A percentile compares a stretch with the other conserved stretches of the same genome.
Conservation (phyloP, 2,888 invertebrate species). For the Sarcophaga rosellei region DNA sequence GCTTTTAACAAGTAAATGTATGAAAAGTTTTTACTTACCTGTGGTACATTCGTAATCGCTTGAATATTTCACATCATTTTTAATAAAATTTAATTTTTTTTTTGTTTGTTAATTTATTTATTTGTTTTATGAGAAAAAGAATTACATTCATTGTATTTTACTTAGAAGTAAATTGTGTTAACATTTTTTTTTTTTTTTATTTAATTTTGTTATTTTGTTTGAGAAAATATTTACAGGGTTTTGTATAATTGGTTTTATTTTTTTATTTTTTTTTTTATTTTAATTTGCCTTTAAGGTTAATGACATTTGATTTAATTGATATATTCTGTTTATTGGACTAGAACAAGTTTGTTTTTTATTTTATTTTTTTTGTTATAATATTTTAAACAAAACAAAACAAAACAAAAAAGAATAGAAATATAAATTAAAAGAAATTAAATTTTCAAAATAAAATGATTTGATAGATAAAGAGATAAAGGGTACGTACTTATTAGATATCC, state of each 20-base stretch:
- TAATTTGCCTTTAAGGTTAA: constrained; percentile 21
- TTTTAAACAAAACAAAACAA: not conserved
- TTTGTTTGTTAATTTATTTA: constrained; percentile 23
- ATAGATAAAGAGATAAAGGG: too few species aligned
- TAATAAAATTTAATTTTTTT: not conserved
- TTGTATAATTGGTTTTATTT: too few species aligned
- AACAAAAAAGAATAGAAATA: not conserved
- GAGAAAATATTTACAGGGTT: constrained; percentile 60
- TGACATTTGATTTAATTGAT: constrained; percentile 30
- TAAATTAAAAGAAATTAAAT: constrained; percentile 40
- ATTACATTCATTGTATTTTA: constrained; percentile 65
- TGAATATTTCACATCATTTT: too few species aligned
- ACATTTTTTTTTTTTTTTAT: constrained; percentile 57
- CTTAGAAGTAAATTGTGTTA: constrained; percentile 63
- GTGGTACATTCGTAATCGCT: too few species aligned
- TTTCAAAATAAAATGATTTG: not conserved
- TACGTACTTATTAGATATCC: not conserved
- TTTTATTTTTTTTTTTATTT: not conserved
- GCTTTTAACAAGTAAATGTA: too few species aligned
- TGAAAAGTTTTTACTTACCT: too few species aligned
- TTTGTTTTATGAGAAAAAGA: constrained; percentile 65
- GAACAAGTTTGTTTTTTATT: not conserved
- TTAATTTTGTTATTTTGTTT: constrained; percentile 29
- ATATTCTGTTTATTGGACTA: constrained; percentile 27
- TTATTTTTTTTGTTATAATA: too few species aligned